A percentile compares a stretch with the other conserved stretches of the same genome.
Conservation (phyloP, 2,888 invertebrate species). For the Apamea crenata region DNA sequence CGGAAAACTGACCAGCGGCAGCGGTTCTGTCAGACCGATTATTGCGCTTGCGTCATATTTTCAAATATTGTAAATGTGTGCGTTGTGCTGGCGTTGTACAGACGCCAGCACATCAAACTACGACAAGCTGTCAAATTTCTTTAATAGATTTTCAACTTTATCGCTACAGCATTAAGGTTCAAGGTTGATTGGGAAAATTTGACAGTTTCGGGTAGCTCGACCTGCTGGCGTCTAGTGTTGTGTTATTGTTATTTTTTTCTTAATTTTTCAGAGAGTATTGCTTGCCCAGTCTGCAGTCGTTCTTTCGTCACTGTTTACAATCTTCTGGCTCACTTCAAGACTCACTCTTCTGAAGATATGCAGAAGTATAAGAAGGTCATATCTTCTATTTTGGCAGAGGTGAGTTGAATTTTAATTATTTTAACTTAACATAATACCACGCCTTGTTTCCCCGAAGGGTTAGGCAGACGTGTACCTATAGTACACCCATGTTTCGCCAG, state of each 20-base stretch:
- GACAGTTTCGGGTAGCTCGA: too few relatives aligned
- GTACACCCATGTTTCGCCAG: background rate
- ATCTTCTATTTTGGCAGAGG: conserved; percentile 74
- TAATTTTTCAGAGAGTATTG: conserved; percentile 70
- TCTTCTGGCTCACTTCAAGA: conserved; percentile 79
- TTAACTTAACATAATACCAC: background rate
- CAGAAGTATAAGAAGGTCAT: conserved; percentile 68
- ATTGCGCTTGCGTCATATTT: background rate
- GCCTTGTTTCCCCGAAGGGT: background rate
- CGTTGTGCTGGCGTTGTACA: background rate
- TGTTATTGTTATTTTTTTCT: background rate
- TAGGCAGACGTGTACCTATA: background rate
- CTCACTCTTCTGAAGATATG: conserved; percentile 73
- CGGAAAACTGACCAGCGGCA: background rate
- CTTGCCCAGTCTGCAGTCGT: conserved; percentile 78
- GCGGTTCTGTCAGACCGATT: background rate
- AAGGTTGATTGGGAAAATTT: too few relatives aligned
- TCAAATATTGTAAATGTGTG: background rate
- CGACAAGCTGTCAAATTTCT: too few relatives aligned
- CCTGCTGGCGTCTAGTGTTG: background rate
- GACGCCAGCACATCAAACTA: too few relatives aligned
- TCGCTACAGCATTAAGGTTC: too few relatives aligned
- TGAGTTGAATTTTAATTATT: conserved; percentile 58
- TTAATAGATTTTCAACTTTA: too few relatives aligned
- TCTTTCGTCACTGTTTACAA: conserved; percentile 80